Conservation (phyloP, 2,888 invertebrate genomes). For the Serrognathus titanus region DNA sequence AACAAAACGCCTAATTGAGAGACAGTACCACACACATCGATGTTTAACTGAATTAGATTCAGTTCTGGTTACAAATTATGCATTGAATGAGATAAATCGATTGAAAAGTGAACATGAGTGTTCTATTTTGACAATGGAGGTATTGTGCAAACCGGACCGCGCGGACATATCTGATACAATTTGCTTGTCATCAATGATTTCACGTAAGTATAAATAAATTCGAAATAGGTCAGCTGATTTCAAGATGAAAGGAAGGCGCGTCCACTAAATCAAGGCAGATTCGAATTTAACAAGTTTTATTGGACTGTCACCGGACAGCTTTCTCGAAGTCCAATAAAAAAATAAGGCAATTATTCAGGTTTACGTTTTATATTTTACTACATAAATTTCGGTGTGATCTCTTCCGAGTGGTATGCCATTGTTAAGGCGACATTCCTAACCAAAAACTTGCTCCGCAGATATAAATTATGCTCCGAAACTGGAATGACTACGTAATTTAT, state of each 20-base stretch:
- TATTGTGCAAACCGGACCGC: constrained; percentile 8
- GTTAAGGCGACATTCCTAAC: constrained; percentile 5
- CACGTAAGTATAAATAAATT: constrained; percentile 5
- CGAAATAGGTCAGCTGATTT: constrained; percentile 8
- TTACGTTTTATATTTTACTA: constrained; percentile 10
- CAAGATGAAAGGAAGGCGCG: constrained; percentile 10
- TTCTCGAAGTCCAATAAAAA: constrained; percentile 6
- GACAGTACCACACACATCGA: constrained; percentile 6
- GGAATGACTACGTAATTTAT: constrained; percentile 2
- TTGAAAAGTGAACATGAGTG: constrained; percentile 12
- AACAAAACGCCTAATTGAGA: background rate
- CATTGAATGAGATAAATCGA: constrained; percentile 3
- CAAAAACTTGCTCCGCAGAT: constrained; percentile 1
- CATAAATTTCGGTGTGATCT: constrained; percentile 10
- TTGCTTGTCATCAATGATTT: constrained; percentile 12
- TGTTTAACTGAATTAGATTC: constrained; percentile 6
- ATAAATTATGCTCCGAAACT: background rate
- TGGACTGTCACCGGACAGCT: constrained; percentile 5
- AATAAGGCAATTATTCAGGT: background rate
- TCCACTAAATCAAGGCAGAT: constrained; percentile 8
- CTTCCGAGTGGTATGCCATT: constrained; percentile 9
- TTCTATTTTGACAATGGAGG: constrained; percentile 12
- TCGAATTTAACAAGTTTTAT: constrained; percentile 16
- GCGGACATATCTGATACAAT: constrained; percentile 4
- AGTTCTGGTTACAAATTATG: constrained; percentile 6